A percentile compares a stretch with the other conserved stretches of the same genome.
phyloP scores from a whole-genome alignment of 2,888 invertebrate genomes.

The Meganola albula region DNA sequence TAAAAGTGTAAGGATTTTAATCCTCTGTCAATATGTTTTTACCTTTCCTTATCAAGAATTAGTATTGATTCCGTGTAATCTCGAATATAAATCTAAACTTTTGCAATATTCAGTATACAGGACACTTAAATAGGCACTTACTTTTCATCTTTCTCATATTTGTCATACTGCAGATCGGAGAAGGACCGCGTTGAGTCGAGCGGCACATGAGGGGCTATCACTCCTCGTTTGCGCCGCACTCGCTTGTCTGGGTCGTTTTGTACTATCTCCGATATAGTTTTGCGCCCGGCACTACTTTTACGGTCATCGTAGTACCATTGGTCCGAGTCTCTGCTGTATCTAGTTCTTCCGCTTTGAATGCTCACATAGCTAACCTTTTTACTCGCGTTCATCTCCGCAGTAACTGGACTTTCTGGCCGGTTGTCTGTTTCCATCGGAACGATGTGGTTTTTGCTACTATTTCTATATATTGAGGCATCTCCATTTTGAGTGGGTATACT shows the following conservation, averaged over 20 bases:
- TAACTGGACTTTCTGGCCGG: constrained; percentile 14
- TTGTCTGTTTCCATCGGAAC: constrained; percentile 22
- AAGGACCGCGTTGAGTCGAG: constrained; percentile 55
- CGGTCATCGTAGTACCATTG: constrained; percentile 31
- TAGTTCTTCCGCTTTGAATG: constrained; percentile 43
- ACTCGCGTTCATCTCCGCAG: constrained; percentile 15
- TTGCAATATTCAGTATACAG: too few species aligned
- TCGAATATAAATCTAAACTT: too few species aligned
- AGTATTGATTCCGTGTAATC: too few species aligned
- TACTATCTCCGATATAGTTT: constrained; percentile 59
- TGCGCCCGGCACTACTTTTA: constrained; percentile 51
- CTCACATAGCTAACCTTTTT: constrained; percentile 54
- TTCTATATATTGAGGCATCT: constrained; percentile 15
- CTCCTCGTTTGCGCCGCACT: constrained; percentile 61
- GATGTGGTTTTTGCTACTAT: constrained; percentile 8
- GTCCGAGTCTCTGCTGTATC: constrained; percentile 45
- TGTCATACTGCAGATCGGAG: constrained; percentile 67
- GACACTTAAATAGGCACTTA: too few species aligned
- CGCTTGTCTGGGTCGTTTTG: constrained; percentile 41
- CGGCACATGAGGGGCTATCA: constrained; percentile 72
- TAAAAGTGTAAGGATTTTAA: too few species aligned
- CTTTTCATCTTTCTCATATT: constrained; percentile 76
- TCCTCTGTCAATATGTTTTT: too few species aligned
- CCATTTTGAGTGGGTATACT: constrained; percentile 34
- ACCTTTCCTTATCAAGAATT: too few species aligned